Base-by-base conservation (phyloP, 2,797 vertebrate species). In the Brotula barbata region DNA sequence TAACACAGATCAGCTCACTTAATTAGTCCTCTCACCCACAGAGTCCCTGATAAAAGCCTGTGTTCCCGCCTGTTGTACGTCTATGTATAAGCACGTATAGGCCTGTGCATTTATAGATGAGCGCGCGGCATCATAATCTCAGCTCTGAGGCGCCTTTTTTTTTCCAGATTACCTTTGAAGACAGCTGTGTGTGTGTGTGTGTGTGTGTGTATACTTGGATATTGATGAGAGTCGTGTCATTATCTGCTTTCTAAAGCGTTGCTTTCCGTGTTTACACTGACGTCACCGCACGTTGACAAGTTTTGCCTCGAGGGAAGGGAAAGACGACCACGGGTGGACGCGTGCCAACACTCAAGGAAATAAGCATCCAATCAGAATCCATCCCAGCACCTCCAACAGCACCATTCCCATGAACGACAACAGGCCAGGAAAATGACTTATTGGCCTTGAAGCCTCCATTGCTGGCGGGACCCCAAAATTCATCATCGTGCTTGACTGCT, bases 1-100 rank as follows among this genome's bases (percentile, higher is more conserved):
- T n/a, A 82, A 79, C 75, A 72, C 60, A 85, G 76, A 84, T 83
- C 71, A 86, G 68, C 77, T 84, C 63, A 79, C 80, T 78, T 81
- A 82, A 85, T 86, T 84, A 85, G 67, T 65, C 61, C 50, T 49
- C 49, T 68, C 54, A 7, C 82, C 82, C 78, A 80, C 78, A 47
- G 59, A 28, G 2, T 53, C 7, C 2, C 68, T 56, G 80, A 82
- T 71, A 61, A 81, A 83, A 83, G 77, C 71, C 61, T 39, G 36
- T 23, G 20, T 23, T 21, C 14, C 20, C 25, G 50, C 25, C 13
- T 40, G 50, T 52, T 52, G 33, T 22, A 20, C 15, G 49, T 51
- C 33, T 37, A 7, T 51, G 49, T 51, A 10, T 31, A 3, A 21
- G 49, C 17, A n/a, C 52, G n/a, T 11, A 16, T 1, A 28, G 8